A percentile compares a stretch with the other conserved stretches of the same genome.
Conservation (phyloP, 2,113 vertebrate species). For the Procavia capensis region DNA sequence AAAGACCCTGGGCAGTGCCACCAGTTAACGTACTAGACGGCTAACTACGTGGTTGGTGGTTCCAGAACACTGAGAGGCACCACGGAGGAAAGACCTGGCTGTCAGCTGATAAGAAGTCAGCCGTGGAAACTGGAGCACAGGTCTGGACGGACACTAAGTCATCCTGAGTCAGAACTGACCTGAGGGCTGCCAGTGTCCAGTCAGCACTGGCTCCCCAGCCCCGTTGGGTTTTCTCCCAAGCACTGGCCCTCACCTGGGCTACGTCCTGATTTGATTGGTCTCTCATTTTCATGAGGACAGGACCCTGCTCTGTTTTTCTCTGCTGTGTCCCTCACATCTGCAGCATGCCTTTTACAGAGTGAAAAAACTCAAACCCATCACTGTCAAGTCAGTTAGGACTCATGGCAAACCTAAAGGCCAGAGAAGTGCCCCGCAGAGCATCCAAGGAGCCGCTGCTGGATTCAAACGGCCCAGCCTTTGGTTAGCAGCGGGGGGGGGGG, state of each 20-base stretch:
- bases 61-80: too few species aligned
- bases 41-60: background rate
- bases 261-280: too few species aligned
- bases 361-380: too few species aligned
- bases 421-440: too few species aligned
- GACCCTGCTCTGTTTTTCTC: background rate
- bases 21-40: background rate
- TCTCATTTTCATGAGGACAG: background rate
- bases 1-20: too few species aligned
- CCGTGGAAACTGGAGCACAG: background rate
- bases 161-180: background rate
- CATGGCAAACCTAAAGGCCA: too few species aligned
- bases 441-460: too few species aligned
- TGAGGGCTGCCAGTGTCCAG: background rate
- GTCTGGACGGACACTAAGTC: background rate
- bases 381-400: too few species aligned
- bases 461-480: too few species aligned
- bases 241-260: background rate
- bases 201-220: too few species aligned
- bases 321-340: background rate
- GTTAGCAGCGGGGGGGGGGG: too few species aligned
- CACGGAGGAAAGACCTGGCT: background rate
- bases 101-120: background rate
- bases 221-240: background rate
- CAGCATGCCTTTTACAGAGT: background rate